phyloP scores from a whole-genome alignment of 2,113 vertebrate genomes.

The Paratilapia polleni region DNA sequence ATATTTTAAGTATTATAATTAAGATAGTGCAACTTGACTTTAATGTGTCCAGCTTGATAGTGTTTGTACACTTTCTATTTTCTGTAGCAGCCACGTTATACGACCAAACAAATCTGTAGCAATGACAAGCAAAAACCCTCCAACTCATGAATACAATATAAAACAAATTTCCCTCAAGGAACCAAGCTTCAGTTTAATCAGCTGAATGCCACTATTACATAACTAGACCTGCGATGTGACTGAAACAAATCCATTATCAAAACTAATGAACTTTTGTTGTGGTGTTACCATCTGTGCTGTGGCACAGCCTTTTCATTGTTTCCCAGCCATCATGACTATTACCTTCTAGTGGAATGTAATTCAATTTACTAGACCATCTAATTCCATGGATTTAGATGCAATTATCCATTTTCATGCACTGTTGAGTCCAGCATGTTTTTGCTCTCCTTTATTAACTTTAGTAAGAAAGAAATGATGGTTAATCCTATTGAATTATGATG shows the following conservation, averaged over 20 bases:
- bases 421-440: constrained; percentile 23
- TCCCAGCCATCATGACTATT: neutral
- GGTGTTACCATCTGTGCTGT: neutral
- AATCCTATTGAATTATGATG: constrained; percentile 31
- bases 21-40: neutral
- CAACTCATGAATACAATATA: neutral
- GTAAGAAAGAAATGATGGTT: neutral
- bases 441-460: constrained; percentile 20
- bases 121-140: neutral
- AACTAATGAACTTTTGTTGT: neutral
- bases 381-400: constrained; percentile 36
- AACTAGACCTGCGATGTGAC: neutral
- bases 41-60: neutral
- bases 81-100: neutral
- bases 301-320: neutral
- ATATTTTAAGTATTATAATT: neutral
- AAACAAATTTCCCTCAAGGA: neutral
- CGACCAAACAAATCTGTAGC: neutral
- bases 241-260: neutral
- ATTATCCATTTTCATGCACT: constrained; percentile 34
- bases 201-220: neutral
- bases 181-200: neutral
- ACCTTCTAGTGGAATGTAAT: neutral
- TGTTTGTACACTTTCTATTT: neutral
- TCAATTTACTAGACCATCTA: constrained; percentile 34